Evolutionary conservation across 2,888 invertebrate genomes (phyloP), one percentile per base, ranked within the genome.

Genomic region (Dasysyrphus albostriatus): DNA sequence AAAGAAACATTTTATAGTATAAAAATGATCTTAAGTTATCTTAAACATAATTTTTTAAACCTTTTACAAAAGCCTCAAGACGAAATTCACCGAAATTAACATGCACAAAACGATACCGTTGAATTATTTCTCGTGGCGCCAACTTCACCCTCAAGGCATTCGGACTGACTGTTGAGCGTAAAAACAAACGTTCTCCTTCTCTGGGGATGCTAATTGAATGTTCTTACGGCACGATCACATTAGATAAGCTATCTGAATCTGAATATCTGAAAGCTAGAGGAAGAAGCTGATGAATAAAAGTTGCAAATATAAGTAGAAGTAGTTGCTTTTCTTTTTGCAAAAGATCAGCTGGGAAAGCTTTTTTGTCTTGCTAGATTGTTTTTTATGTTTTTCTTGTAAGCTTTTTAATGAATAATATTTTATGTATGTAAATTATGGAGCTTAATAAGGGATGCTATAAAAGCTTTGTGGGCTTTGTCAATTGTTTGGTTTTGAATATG

Each of bases 141-240:
- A 84, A 80, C 80, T 59, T 76, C 61, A 81, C 84, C 58, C 72
- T 67, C 51, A 76, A 84, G 76, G 47, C 65, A 59, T 39, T 84
- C 76, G 54, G 51, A 73, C 47, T 67, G 81, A 81, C 81, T 84
- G 63, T 54, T 76, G 59, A 76, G 59, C 44, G 67, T 44, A 65
- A 58, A 76, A 81, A 58, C 54, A 84, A 76, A 67, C 16, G 70
- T 76, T 84, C 76, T n/a, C n/a, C n/a, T n/a, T n/a, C n/a, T 56
- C 49, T 47, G 81, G 67, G 81, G 84, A 81, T 81, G 76, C 61
- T 81, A 77, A 84, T 81, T 77, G 81, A 73, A 72, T 65, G 54
- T 67, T 54, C 67, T 75, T 37, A 72, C 65, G 70, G 47, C 65
- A 72, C 51, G 76, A 72, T 75, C 80, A 54, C 51, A 76, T 59